Percentiles rank a stretch among this genome's conserved stretches.
Evolutionary conservation across 2,113 vertebrate genomes (phyloP).

Genomic region (Ptilonorhynchus violaceus): DNA sequence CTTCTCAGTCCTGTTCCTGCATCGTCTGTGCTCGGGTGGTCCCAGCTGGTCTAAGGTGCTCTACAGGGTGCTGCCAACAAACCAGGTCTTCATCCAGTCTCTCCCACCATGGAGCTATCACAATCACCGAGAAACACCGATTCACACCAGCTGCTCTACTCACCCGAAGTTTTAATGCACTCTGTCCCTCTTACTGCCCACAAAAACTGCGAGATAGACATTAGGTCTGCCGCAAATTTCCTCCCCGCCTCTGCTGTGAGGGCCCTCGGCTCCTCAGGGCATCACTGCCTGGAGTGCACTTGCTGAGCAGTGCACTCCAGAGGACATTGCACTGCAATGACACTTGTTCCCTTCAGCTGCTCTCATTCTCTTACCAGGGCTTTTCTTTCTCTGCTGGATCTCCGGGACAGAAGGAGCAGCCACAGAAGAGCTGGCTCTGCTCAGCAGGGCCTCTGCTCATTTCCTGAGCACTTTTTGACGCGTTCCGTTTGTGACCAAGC

Average conservation of each 20-base stretch:
- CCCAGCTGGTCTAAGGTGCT: background rate
- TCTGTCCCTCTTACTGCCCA: background rate
- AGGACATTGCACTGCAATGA: background rate
- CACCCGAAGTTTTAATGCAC: background rate
- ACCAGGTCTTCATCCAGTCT: background rate
- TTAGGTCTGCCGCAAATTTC: background rate
- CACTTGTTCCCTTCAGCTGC: constrained; percentile 21
- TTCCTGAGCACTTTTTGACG: constrained; percentile 46
- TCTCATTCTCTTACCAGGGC: background rate
- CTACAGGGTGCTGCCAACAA: background rate
- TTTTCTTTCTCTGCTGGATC: constrained; percentile 7
- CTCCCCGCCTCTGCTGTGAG: background rate
- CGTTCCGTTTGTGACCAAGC: constrained; percentile 41
- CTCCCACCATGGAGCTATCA: background rate
- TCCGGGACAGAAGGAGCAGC: background rate
- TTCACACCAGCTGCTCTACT: background rate
- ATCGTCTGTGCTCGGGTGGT: background rate
- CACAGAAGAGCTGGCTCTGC: constrained; percentile 25
- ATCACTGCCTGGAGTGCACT: background rate
- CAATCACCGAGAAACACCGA: background rate
- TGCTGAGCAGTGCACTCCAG: background rate
- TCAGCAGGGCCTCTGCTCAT: constrained; percentile 50
- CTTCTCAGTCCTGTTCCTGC: background rate
- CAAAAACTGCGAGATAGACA: background rate
- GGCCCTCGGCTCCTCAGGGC: background rate